Evolutionary conservation across 2,888 invertebrate species (phyloP), one percentile per base, ranked within the genome.

Genomic region (Gerris lacustris): DNA sequence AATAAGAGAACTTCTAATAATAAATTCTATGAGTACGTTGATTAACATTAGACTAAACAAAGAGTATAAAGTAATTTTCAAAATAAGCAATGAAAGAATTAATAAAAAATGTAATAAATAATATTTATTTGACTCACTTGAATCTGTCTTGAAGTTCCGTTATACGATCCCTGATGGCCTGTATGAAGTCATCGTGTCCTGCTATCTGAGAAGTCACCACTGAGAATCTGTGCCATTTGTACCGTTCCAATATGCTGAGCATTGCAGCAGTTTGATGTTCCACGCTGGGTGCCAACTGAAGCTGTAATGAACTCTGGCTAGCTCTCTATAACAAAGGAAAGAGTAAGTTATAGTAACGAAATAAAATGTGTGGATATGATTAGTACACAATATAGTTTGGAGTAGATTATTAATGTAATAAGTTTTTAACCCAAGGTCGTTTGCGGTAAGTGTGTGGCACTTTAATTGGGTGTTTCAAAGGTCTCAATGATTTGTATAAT

Each of bases 241-340:
- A 97, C 76, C 96, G 86, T 81, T 92, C 92, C 79, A 98, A 83
- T 78, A 98, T 92, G 79, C 93, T 92, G 77, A 97, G 82, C 95
- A 97, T 96, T 70, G 96, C 96, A 69, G 92, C 91, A 63, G 95
- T 94, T 82, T 96, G 97, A 80, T 98, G 97, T 81, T 94, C 94
- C 77, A 98, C 87, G 70, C 96, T 94, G 74, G 98, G 97, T 71
- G 97, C 97, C 80, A 98, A 84, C 82, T 97, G 97, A 75, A 95
- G 85, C 78, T 93, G 92, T 77, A 96, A 84, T 72, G 92, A 92
- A 69, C 92, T 92, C 81, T 94, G 92, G 44, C 93, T 92, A 63
- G 92, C 92, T 75, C 89, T 79, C 82, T 83, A 77, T 15, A 78
- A 76, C 17, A 44, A 68, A 9, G 47, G 44, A 15, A 62, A 62